Percentiles rank a stretch among this genome's conserved stretches.
These are phyloP conservation scores for Sitophilus oryzae DNA, from an alignment of 1,140 invertebrate species.

Conservation along the genomic window DNA sequence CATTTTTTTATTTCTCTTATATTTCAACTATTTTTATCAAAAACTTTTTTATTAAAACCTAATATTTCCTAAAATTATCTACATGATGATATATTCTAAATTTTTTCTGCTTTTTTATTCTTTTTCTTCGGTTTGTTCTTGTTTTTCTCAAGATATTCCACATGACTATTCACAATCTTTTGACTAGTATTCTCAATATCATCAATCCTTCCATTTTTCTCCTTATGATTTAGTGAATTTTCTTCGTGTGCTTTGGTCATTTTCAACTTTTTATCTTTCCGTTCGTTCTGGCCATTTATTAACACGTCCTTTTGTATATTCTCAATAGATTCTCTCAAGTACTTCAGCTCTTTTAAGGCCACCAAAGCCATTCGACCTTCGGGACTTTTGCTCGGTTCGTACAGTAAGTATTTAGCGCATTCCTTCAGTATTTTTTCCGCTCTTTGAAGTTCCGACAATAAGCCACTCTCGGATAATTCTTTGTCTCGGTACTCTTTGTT, in stretches of 20 bases:
- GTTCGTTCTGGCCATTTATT: constrained; percentile 14
- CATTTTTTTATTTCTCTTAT: no score
- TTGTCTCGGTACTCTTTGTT: constrained; percentile 53
- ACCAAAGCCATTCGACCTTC: constrained; percentile 63
- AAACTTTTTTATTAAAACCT: no score
- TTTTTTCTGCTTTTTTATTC: background rate
- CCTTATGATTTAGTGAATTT: background rate
- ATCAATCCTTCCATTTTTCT: background rate
- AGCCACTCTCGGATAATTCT: constrained; percentile 48
- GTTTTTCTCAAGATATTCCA: background rate
- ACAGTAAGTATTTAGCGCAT: constrained; percentile 58
- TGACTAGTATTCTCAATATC: no score
- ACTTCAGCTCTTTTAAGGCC: constrained; percentile 60
- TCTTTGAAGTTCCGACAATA: constrained; percentile 40
- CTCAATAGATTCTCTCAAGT: constrained; percentile 41
- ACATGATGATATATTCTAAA: background rate
- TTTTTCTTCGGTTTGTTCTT: background rate
- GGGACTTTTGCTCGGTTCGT: constrained; percentile 64
- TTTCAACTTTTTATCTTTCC: constrained; percentile 8
- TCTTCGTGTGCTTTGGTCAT: constrained; percentile 5
- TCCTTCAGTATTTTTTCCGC: constrained; percentile 56
- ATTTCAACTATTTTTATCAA: no score
- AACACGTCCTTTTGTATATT: constrained; percentile 24
- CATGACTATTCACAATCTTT: no score
- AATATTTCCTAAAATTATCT: no score